Percentiles rank a stretch among this genome's conserved stretches.
phyloP scores from a whole-genome alignment of 2,797 vertebrate genomes.

The Hipposideros larvatus region DNA sequence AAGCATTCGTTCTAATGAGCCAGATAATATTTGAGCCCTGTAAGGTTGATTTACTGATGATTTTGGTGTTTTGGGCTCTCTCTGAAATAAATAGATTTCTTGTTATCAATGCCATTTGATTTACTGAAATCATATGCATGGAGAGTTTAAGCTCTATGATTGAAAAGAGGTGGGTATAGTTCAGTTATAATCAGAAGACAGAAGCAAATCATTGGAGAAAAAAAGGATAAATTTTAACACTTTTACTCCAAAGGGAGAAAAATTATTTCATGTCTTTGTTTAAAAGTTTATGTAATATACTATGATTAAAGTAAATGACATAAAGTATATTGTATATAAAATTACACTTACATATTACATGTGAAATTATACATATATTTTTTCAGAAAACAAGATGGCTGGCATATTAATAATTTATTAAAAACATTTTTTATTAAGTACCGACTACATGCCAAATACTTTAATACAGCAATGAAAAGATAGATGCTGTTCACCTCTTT shows the following conservation, averaged over 20 bases:
- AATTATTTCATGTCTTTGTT: neutral
- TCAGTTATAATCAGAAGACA: neutral
- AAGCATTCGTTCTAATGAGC: neutral
- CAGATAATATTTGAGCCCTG: neutral
- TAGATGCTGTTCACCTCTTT: neutral
- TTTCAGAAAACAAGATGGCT: neutral
- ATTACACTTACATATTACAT: neutral
- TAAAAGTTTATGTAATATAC: neutral
- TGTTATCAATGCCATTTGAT: neutral
- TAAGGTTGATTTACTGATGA: neutral
- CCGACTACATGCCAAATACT: neutral
- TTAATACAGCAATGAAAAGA: neutral
- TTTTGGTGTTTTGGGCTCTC: neutral
- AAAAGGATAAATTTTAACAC: neutral
- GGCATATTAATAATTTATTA: neutral
- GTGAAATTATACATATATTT: neutral
- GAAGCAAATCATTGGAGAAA: neutral
- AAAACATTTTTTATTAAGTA: neutral
- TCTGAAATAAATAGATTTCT: slow-evolving; percentile 15
- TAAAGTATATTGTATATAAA: neutral
- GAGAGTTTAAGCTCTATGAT: neutral
- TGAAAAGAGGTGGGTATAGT: neutral
- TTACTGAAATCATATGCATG: neutral
- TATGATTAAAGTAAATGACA: neutral
- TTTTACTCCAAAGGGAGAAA: neutral